Base-by-base conservation (phyloP, 2,113 vertebrate species). In the Trematomus loennbergii region DNA sequence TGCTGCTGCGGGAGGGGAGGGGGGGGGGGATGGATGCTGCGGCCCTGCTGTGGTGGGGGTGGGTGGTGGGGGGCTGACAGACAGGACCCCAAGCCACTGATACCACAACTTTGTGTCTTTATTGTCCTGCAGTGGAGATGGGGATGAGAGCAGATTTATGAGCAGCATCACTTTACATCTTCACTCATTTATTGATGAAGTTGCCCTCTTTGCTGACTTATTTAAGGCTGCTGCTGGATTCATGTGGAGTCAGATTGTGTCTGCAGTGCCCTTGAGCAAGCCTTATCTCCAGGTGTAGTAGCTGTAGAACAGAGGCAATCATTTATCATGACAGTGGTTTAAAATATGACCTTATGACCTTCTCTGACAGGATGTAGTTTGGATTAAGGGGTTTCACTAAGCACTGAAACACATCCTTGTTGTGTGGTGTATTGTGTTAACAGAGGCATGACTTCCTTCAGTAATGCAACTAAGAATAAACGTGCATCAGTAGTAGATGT, bases 11-110 rank as follows among this genome's bases (percentile, higher is more conserved):
- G 25, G 25, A 0, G 52, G 9, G 0, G n/a, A 25, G 63, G 52
- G 9, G 0, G n/a, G 36, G 63, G 0, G 10, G 59, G 52, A 46
- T 25, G 82, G 75, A 83, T 75, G 87, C 65, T 78, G 79, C 64
- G 76, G 65, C 57, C 69, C 82, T 61, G 73, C 2, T 11, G 55
- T 13, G 36, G 48, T 18, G 59, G 43, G 12, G 53, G 36, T 45
- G 53, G 1, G 13, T 12, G 25, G 9, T 53, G 18, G 52, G 10
- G 9, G 52, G 9, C 36, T 70, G 29, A 62, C 40, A 64, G 36
- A 12, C 29, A 5, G 22, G 33, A 17, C 1, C 36, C 36, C 36
- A 40, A 8, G 36, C 36, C 22, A 13, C 15, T 58, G 22, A 49
- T 18, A n/a, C 10, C 12, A 10, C 13, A 45, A 48, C 70, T 75